These are phyloP conservation scores for Platichthys stellatus DNA, from an alignment of 2,113 vertebrate genomes.

Conservation along the genomic window DNA sequence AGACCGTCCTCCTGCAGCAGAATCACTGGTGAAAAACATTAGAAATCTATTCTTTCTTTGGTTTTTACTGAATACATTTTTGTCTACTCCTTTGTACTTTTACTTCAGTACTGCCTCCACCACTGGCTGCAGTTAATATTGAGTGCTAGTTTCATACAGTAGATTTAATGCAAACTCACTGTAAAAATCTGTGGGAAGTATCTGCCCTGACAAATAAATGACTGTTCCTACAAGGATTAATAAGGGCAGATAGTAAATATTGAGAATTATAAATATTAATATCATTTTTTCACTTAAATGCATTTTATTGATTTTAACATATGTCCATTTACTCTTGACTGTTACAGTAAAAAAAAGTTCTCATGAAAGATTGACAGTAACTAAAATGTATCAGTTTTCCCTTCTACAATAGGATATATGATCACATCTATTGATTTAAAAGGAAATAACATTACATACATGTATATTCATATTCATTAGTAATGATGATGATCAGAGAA, in stretches of 20 bases:
- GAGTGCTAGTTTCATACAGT: too few species aligned
- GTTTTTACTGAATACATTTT: too few species aligned
- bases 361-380: constrained; percentile 30
- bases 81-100: too few species aligned
- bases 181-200: too few species aligned
- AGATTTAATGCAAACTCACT: too few species aligned
- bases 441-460: constrained; percentile 35
- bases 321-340: constrained; percentile 39
- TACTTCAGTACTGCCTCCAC: too few species aligned
- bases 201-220: too few species aligned
- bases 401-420: constrained; percentile 34
- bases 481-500: constrained; percentile 28
- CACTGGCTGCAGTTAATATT: not conserved
- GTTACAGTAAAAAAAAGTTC: constrained; percentile 40
- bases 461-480: constrained; percentile 22
- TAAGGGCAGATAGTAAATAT: not conserved
- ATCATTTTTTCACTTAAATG: constrained; percentile 12
- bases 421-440: constrained; percentile 43
- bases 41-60: too few species aligned
- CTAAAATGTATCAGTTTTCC: constrained; percentile 11
- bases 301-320: constrained; percentile 57
- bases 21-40: too few species aligned
- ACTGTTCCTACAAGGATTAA: too few species aligned
- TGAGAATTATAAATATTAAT: not conserved
- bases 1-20: too few species aligned